phyloP scores from a whole-genome alignment of 2,888 invertebrate species.

The Aspidiotus rigidus region DNA sequence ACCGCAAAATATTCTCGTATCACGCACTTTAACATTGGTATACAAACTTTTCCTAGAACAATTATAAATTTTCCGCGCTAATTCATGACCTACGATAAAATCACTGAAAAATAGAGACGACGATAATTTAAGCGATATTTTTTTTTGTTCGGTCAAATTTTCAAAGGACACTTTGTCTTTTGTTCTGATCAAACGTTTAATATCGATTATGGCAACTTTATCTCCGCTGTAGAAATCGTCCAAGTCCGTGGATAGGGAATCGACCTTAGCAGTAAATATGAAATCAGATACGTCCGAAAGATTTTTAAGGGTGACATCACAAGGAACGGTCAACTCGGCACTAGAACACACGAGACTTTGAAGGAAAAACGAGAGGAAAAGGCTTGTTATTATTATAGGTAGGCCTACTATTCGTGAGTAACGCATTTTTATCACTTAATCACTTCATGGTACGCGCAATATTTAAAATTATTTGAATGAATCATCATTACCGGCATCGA shows the following conservation, averaged over 20 bases:
- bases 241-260: background rate
- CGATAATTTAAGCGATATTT: slow-evolving; percentile 17
- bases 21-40: slow-evolving; percentile 22
- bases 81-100: background rate
- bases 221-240: background rate
- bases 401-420: no score
- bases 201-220: slow-evolving; percentile 12
- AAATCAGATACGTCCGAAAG: slow-evolving; percentile 6
- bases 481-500: no score
- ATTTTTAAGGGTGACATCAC: background rate
- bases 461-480: no score
- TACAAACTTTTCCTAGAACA: slow-evolving; percentile 15
- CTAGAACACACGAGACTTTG: no score
- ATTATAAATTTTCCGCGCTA: slow-evolving; percentile 5
- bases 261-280: slow-evolving; percentile 20
- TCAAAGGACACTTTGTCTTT: background rate
- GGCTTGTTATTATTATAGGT: no score
- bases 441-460: no score
- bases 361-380: no score
- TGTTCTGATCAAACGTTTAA: slow-evolving; percentile 19
- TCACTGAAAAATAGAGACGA: slow-evolving; percentile 10
- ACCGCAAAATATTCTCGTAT: slow-evolving; percentile 22
- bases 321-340: background rate
- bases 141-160: slow-evolving; percentile 1
- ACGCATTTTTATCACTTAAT: no score